phyloP scores from a whole-genome alignment of 2,113 vertebrate genomes.

The Aleadryas rufinucha region DNA sequence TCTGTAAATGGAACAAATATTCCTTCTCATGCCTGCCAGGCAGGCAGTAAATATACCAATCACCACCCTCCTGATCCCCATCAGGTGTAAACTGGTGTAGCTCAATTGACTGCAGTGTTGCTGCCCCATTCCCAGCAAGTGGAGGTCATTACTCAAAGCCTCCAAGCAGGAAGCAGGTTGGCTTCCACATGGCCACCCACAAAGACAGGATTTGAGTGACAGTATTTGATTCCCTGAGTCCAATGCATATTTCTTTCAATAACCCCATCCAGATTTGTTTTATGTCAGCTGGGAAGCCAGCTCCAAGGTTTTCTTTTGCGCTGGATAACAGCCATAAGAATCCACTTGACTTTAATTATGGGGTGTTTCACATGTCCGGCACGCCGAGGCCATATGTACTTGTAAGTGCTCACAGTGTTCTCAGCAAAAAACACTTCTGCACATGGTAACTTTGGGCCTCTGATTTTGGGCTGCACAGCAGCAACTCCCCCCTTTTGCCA shows the following conservation, averaged over 20 bases:
- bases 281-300: background rate
- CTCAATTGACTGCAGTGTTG: background rate
- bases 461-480: background rate
- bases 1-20: background rate
- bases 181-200: background rate
- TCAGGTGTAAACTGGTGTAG: background rate
- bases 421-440: background rate
- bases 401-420: background rate
- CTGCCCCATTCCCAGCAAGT: background rate
- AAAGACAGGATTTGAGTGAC: background rate
- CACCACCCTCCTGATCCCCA: background rate
- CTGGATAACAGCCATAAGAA: background rate
- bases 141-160: background rate
- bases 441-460: background rate
- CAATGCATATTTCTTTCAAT: background rate
- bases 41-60: background rate
- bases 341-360: background rate
- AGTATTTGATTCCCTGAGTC: background rate
- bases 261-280: background rate
- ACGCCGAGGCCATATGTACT: background rate
- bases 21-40: background rate
- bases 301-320: background rate
- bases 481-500: background rate
- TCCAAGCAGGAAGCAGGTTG: background rate
- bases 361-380: background rate